phyloP scores from a whole-genome alignment of 2,113 vertebrate genomes.

The Naja naja region DNA sequence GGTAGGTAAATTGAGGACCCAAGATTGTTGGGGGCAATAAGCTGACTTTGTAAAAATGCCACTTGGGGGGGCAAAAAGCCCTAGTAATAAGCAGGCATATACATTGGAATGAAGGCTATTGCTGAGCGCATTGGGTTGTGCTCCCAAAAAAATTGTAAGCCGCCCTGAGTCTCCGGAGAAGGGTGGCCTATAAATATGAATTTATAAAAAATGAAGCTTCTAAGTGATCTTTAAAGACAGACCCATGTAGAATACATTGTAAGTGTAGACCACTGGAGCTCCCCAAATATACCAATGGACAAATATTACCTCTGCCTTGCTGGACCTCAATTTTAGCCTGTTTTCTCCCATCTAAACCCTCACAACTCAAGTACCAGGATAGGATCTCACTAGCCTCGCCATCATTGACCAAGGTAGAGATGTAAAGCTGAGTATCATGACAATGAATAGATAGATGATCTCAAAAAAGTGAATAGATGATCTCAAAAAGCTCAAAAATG shows the following conservation, averaged over 20 bases:
- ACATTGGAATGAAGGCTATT: no score
- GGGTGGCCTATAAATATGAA: no score
- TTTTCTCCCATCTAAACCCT: background rate
- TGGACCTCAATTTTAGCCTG: background rate
- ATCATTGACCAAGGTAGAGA: background rate
- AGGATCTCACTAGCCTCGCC: background rate
- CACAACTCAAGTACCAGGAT: background rate
- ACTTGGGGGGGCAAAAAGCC: no score
- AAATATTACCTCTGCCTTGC: background rate
- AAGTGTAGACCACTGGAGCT: background rate
- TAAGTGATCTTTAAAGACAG: background rate
- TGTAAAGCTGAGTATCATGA: background rate
- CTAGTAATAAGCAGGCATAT: no score
- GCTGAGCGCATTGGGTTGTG: no score
- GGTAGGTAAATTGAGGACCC: no score
- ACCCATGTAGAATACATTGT: background rate
- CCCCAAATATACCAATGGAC: background rate
- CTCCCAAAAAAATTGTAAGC: no score
- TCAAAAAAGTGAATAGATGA: background rate
- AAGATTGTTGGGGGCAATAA: no score
- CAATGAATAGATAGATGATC: background rate
- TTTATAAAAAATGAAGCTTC: no score
- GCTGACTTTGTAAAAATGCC: no score
- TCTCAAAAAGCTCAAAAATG: background rate
- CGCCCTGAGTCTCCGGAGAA: no score